Conservation (phyloP, 1,140 invertebrate genomes). For the Chelonus insularis region DNA sequence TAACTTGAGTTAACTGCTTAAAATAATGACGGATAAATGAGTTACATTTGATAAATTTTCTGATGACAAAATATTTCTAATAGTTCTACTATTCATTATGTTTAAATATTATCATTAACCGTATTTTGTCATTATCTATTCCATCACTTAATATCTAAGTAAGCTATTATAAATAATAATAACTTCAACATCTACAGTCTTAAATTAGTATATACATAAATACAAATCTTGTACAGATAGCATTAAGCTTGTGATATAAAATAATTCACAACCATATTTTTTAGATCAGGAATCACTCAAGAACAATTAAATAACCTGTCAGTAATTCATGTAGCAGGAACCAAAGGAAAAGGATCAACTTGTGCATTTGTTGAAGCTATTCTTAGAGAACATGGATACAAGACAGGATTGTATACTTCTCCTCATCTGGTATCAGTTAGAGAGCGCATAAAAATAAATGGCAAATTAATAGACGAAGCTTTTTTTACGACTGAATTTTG, state of each 20-base stretch:
- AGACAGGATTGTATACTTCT: slow-evolving; percentile 95
- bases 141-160: too few species aligned
- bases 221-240: too few species aligned
- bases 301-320: slow-evolving; percentile 71
- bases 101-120: too few species aligned
- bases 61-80: too few species aligned
- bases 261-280: slow-evolving; percentile 17
- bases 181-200: too few species aligned
- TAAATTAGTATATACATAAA: too few species aligned
- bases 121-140: too few species aligned
- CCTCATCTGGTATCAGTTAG: slow-evolving; percentile 90
- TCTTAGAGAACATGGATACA: slow-evolving; percentile 79
- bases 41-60: too few species aligned
- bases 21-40: too few species aligned
- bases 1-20: slow-evolving; percentile 15
- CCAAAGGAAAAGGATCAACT: slow-evolving; percentile 95
- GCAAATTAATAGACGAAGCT: slow-evolving; percentile 72
- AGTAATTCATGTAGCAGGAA: slow-evolving; percentile 93
- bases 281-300: slow-evolving; percentile 67
- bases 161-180: too few species aligned
- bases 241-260: too few species aligned
- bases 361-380: slow-evolving; percentile 93
- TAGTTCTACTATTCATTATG: too few species aligned
- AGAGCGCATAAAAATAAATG: slow-evolving; percentile 92
- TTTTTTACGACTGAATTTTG: slow-evolving; percentile 85